These are phyloP conservation scores for Eulemur rubriventer DNA, from an alignment of 2,797 vertebrate species.

Conservation along the genomic window DNA sequence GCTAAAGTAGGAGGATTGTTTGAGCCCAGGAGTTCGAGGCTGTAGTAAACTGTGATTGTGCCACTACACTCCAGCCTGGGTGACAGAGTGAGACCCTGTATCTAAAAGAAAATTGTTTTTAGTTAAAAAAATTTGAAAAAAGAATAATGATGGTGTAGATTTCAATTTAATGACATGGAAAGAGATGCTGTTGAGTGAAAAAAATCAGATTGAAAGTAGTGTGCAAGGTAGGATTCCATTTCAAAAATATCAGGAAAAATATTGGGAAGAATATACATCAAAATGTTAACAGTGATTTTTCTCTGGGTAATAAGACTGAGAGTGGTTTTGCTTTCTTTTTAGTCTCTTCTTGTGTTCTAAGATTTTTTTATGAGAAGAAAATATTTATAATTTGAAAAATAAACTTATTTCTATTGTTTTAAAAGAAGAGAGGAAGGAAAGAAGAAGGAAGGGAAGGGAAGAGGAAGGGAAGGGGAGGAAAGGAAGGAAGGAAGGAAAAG, in stretches of 20 bases:
- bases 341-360: not conserved
- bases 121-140: not conserved
- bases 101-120: not conserved
- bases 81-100: not conserved
- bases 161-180: not conserved
- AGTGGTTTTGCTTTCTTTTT: not conserved
- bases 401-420: not conserved
- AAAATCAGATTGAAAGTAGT: not conserved
- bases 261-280: not conserved
- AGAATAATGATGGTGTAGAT: not conserved
- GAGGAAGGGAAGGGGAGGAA: accelerated
- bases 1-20: not conserved
- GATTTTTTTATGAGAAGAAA: not conserved
- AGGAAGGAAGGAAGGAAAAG: not conserved
- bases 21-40: not conserved
- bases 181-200: not conserved
- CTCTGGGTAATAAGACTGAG: not conserved
- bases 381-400: not conserved
- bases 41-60: not conserved
- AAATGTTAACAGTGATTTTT: not conserved
- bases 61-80: not conserved
- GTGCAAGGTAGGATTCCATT: not conserved
- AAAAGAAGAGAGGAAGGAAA: not conserved
- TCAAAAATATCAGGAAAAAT: not conserved
- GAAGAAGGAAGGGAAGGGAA: not conserved